A percentile compares a stretch with the other conserved stretches of the same genome.
Conservation (phyloP, 2,113 vertebrate genomes). For the Prietella phreatophila region DNA sequence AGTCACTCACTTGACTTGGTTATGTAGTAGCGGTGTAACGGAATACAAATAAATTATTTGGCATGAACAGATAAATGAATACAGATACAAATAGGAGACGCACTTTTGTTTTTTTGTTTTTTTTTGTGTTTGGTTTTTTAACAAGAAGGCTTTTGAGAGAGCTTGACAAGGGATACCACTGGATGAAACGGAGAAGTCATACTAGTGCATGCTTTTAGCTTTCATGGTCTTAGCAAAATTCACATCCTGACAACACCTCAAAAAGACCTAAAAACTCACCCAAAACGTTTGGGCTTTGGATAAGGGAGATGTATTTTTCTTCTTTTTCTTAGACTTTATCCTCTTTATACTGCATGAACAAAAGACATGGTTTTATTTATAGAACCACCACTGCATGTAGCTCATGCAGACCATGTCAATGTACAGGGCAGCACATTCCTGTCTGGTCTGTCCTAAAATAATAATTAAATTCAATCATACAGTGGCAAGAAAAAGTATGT, state of each 20-base stretch:
- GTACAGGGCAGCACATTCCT: not conserved
- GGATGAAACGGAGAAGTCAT: not conserved
- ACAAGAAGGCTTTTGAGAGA: not conserved
- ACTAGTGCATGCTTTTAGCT: not conserved
- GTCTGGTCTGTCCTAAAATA: not conserved
- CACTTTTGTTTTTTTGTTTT: no score
- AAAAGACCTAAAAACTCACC: no score
- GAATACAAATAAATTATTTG: not conserved
- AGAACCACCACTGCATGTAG: not conserved
- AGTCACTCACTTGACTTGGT: not conserved
- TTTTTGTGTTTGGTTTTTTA: not conserved
- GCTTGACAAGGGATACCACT: not conserved
- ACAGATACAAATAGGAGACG: not conserved
- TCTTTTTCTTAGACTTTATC: not conserved
- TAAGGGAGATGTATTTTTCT: no score
- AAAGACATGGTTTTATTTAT: not conserved
- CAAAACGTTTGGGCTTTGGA: not conserved
- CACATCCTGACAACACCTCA: not conserved
- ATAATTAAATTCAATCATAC: not conserved
- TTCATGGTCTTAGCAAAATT: not conserved
- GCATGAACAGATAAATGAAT: not conserved
- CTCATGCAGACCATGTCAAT: not conserved
- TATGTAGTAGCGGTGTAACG: not conserved
- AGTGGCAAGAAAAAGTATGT: no score
- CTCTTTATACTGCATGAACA: not conserved